Percentiles rank a stretch among this genome's conserved stretches.
Conservation (phyloP, 2,797 vertebrate species). For the Tangara arthus region DNA sequence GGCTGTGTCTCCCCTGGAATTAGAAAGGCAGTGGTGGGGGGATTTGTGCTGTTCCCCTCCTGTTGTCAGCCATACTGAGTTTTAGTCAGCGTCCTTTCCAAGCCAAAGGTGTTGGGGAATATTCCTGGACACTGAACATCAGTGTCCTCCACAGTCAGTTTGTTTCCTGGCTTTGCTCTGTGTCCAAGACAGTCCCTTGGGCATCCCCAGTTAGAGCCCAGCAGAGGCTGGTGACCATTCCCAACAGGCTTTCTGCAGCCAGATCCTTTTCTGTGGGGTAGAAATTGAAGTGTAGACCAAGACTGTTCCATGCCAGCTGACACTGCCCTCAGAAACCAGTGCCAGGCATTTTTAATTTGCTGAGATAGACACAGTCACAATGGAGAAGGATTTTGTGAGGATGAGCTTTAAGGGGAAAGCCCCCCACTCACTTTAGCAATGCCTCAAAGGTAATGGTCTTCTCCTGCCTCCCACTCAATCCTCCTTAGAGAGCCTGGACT, state of each 20-base stretch:
- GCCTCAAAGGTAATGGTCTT: background rate
- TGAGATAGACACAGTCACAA: background rate
- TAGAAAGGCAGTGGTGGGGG: background rate
- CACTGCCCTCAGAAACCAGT: background rate
- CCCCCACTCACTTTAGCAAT: background rate
- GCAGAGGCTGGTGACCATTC: background rate
- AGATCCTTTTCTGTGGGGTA: background rate
- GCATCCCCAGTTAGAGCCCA: background rate
- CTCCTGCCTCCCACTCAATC: background rate
- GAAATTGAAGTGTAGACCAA: background rate
- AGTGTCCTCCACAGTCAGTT: background rate
- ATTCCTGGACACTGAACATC: background rate
- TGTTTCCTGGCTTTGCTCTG: background rate
- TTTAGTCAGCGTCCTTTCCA: background rate
- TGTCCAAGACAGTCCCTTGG: background rate
- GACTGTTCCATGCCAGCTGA: background rate
- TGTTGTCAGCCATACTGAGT: background rate
- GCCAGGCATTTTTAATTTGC: background rate
- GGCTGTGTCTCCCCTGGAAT: background rate
- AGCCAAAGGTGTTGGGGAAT: background rate
- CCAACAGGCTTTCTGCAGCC: background rate
- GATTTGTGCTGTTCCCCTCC: background rate
- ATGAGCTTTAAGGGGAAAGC: background rate
- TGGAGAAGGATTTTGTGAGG: background rate
- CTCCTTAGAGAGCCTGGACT: background rate